Evolutionary conservation across 2,888 invertebrate genomes (phyloP).

Genomic region (Gerosis bhagava): DNA sequence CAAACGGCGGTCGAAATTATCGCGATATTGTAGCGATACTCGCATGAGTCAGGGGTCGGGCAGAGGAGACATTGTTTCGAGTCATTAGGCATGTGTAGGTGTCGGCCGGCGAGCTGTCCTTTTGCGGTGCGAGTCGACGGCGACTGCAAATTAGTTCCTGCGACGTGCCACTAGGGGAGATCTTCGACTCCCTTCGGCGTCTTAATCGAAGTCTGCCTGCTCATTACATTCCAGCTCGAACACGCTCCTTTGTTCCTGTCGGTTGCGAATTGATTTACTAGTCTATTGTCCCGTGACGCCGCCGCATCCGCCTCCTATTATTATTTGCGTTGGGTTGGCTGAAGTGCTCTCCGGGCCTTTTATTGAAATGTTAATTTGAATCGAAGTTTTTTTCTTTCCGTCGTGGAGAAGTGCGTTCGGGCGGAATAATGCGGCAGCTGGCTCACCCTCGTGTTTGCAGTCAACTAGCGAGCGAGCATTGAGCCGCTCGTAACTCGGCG

Average conservation of each 20-base stretch:
- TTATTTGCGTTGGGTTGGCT: slow-evolving; percentile 49
- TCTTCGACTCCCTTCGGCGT: slow-evolving; percentile 53
- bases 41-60: slow-evolving; percentile 38
- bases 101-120: slow-evolving; percentile 50
- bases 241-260: slow-evolving; percentile 57
- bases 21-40: slow-evolving; percentile 32
- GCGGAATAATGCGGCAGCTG: slow-evolving; percentile 69
- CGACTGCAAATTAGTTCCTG: slow-evolving; percentile 67
- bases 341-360: slow-evolving; percentile 41
- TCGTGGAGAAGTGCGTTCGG: slow-evolving; percentile 46
- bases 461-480: slow-evolving; percentile 49
- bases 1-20: slow-evolving; percentile 35
- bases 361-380: slow-evolving; percentile 59
- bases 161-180: slow-evolving; percentile 43
- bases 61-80: slow-evolving; percentile 48
- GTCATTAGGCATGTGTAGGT: slow-evolving; percentile 60
- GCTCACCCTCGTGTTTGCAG: slow-evolving; percentile 58
- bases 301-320: slow-evolving; percentile 38
- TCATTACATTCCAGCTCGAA: slow-evolving; percentile 37
- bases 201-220: slow-evolving; percentile 53
- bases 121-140: slow-evolving; percentile 48
- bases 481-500: slow-evolving; percentile 51
- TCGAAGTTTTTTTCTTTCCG: slow-evolving; percentile 50
- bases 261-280: slow-evolving; percentile 67
- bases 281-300: slow-evolving; percentile 56